These are phyloP conservation scores for Mobula birostris DNA, from an alignment of 2,113 vertebrate genomes.

Conservation along the genomic window DNA sequence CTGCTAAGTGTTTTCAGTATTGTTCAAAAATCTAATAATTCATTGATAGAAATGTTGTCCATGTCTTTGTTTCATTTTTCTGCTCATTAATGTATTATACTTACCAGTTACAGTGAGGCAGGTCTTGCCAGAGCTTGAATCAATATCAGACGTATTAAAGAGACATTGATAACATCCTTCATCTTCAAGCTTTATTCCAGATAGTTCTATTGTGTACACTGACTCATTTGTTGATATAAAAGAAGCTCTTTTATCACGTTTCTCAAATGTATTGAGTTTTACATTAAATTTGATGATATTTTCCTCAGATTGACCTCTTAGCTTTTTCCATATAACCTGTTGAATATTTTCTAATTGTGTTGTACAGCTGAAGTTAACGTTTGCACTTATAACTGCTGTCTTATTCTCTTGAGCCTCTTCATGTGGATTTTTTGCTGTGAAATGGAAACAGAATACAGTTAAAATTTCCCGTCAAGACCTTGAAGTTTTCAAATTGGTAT, in stretches of 20 bases:
- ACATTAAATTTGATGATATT: not conserved
- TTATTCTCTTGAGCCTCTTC: not conserved
- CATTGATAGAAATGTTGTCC: too few relatives aligned
- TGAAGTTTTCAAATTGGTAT: not conserved
- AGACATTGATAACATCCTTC: constrained; percentile 36
- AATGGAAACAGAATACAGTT: not conserved
- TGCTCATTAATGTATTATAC: not conserved
- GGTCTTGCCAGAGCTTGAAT: not conserved
- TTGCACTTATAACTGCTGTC: not conserved
- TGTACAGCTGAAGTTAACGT: constrained; percentile 20
- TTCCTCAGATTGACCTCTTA: not conserved
- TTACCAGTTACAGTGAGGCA: constrained; percentile 24
- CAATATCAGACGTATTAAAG: not conserved
- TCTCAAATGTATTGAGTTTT: not conserved
- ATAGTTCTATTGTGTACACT: not conserved
- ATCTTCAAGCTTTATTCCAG: constrained; percentile 18
- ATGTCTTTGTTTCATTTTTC: not conserved
- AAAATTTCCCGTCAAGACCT: not conserved
- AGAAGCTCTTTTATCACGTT: not conserved
- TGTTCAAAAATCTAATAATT: too few relatives aligned
- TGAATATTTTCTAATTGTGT: not conserved
- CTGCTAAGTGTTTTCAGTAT: too few relatives aligned
- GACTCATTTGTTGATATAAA: not conserved
- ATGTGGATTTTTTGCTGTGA: not conserved
- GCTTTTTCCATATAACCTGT: constrained; percentile 33